A percentile compares a stretch with the other conserved stretches of the same genome.
Evolutionary conservation across 2,113 vertebrate genomes (phyloP).

Genomic region (Fregata magnificens): DNA sequence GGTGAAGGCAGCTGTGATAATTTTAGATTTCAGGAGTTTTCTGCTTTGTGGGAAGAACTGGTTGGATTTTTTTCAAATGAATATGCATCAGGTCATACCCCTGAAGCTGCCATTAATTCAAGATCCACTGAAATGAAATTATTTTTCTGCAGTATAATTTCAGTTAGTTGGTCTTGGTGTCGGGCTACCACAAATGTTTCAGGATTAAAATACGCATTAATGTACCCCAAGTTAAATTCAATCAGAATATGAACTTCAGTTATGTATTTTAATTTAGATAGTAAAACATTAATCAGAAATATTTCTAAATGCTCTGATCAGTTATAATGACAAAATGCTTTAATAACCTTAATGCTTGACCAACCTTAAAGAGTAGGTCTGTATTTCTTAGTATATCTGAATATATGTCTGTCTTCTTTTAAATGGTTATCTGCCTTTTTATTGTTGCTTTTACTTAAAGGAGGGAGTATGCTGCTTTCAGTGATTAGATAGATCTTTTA

Average conservation of each 20-base stretch:
- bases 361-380: background rate
- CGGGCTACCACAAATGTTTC: slow-evolving; percentile 7
- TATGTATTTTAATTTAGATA: slow-evolving; percentile 13
- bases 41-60: slow-evolving; percentile 13
- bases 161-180: slow-evolving; percentile 24
- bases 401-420: background rate
- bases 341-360: background rate
- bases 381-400: background rate
- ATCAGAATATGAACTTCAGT: slow-evolving; percentile 30
- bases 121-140: slow-evolving; percentile 22
- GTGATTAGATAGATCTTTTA: background rate
- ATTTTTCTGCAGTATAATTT: slow-evolving; percentile 38
- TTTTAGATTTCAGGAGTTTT: background rate
- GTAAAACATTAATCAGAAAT: slow-evolving; percentile 25
- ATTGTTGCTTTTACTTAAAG: background rate
- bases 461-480: background rate
- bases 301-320: background rate
- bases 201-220: background rate
- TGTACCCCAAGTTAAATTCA: slow-evolving; percentile 25
- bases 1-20: background rate
- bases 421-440: background rate
- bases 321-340: slow-evolving; percentile 33
- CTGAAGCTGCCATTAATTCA: slow-evolving; percentile 13
- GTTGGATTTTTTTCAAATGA: background rate
- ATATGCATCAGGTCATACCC: background rate